These are phyloP conservation scores for Xylocampa areola DNA, from an alignment of 2,888 invertebrate genomes.

Conservation along the genomic window DNA sequence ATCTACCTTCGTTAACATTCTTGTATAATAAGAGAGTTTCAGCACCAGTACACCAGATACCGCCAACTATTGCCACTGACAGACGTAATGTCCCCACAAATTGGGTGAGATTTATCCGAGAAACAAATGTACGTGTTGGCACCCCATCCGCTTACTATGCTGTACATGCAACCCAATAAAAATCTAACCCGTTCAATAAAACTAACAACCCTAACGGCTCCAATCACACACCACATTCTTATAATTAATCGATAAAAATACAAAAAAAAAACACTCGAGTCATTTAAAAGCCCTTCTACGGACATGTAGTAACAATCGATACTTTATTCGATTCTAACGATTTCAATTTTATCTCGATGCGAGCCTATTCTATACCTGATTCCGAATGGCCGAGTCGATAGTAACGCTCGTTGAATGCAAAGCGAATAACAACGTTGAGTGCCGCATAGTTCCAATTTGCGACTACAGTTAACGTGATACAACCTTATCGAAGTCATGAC, in stretches of 20 bases:
- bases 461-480: slow-evolving; percentile 66
- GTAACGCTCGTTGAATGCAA: slow-evolving; percentile 77
- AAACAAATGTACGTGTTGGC: slow-evolving; percentile 12
- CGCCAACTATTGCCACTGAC: background rate
- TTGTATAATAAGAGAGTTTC: too few relatives aligned
- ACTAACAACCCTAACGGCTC: slow-evolving; percentile 27
- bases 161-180: slow-evolving; percentile 32
- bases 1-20: too few relatives aligned
- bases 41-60: too few relatives aligned
- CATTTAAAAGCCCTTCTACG: slow-evolving; percentile 55
- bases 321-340: slow-evolving; percentile 76
- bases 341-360: slow-evolving; percentile 78
- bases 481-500: slow-evolving; percentile 62
- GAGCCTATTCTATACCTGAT: slow-evolving; percentile 73
- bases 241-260: slow-evolving; percentile 45
- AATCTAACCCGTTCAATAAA: slow-evolving; percentile 27
- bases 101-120: slow-evolving; percentile 15
- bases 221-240: slow-evolving; percentile 49
- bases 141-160: slow-evolving; percentile 33
- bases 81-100: background rate
- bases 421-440: slow-evolving; percentile 66
- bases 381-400: slow-evolving; percentile 72
- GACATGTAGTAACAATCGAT: slow-evolving; percentile 63
- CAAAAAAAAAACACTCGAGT: slow-evolving; percentile 30
- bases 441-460: slow-evolving; percentile 76